Evolutionary conservation across 2,888 invertebrate genomes (phyloP), one percentile per base, ranked within the genome.

Genomic region (Anticlea derivata): DNA sequence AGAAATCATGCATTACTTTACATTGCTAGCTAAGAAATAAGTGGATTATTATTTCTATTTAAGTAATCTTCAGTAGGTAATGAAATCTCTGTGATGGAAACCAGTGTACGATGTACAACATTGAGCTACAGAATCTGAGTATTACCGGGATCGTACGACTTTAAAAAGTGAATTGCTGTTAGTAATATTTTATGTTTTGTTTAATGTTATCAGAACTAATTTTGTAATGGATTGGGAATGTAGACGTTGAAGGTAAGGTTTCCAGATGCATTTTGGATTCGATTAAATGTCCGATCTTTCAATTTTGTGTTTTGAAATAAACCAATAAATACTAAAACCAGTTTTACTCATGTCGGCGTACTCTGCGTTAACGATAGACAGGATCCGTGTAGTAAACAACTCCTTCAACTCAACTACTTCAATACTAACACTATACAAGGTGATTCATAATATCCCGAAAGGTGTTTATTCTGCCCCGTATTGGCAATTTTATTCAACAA

Each of bases 241-340:
- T 73, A 68, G 75, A 70, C 66, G 71, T 77, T 73, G 65, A 67
- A 66, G 56, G 62, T 67, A 64, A 62, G 78, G 78, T 83, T 84
- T 80, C 83, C 75, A 65, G 81, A 80, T 76, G 77, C 79, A 80
- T 81, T 80, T 81, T 83, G 80, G 82, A 75, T 82, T 83, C 79
- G 82, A 80, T 78, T 79, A 81, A 82, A 76, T 86, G 81, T 86
- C 58, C 82, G 82, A 80, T 86, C 83, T 84, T 87, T 81, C 86
- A 86, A 85, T 83, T 85, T 88, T 88, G 88, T 88, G 88, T 88
- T 88, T 60, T 86, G 72, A 86, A 86, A 86, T 87, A 88, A 89
- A 88, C 81, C 79, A 80, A 81, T 87, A 84, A 84, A 86, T 75
- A 76, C 77, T 70, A 73, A 31, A 13, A 30, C 7, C 41, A 23